phyloP scores from a whole-genome alignment of 2,113 vertebrate species.

The Oenanthe melanoleuca region DNA sequence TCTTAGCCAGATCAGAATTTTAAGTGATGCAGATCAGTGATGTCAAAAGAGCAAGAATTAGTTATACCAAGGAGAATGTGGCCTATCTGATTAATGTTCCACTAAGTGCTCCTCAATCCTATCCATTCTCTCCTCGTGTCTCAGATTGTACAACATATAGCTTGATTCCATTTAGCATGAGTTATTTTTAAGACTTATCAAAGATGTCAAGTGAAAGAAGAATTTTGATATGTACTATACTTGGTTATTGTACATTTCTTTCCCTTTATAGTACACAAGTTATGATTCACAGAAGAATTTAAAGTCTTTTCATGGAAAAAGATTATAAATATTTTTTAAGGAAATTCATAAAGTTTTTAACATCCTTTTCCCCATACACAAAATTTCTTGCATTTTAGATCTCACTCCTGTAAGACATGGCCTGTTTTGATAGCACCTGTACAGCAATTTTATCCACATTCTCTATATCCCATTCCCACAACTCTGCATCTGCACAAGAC shows the following conservation, averaged over 20 bases:
- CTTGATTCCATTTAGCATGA: slow-evolving; percentile 16
- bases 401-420: not conserved
- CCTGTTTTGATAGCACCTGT: not conserved
- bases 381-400: not conserved
- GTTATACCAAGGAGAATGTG: not conserved
- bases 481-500: not conserved
- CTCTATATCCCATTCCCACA: not conserved
- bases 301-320: not conserved
- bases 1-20: not conserved
- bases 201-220: not conserved
- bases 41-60: slow-evolving; percentile 31
- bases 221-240: not conserved
- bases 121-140: not conserved
- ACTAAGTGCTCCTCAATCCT: slow-evolving; percentile 50
- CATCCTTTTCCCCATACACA: not conserved
- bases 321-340: not conserved
- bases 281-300: not conserved
- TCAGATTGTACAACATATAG: not conserved
- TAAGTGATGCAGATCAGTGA: not conserved
- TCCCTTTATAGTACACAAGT: not conserved
- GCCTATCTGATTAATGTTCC: slow-evolving; percentile 24
- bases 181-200: slow-evolving; percentile 12
- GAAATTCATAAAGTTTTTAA: not conserved
- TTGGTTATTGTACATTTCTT: not conserved
- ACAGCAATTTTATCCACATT: not conserved